phyloP scores from a whole-genome alignment of 2,113 vertebrate species.

The Alosa alosa region DNA sequence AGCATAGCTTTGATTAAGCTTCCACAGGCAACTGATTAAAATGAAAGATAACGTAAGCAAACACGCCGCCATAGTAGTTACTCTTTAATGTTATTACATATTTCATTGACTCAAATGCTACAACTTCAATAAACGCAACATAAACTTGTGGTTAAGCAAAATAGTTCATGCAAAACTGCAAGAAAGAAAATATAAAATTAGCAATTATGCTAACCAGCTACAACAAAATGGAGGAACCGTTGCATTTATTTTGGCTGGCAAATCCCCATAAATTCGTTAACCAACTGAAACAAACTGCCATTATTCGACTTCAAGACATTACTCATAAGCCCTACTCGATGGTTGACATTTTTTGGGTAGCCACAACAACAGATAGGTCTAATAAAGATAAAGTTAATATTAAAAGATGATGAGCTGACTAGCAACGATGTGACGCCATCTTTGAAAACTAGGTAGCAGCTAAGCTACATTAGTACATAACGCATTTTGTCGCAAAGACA shows the following conservation, averaged over 20 bases:
- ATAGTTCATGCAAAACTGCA: neutral
- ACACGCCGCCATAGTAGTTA: neutral
- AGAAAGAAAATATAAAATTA: neutral
- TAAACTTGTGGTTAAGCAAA: neutral
- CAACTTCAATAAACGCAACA: no score
- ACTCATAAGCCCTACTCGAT: neutral
- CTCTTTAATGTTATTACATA: neutral
- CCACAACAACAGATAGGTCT: neutral
- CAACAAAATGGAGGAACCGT: neutral
- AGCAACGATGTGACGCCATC: neutral
- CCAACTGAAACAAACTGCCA: neutral
- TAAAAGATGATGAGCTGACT: neutral
- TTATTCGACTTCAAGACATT: neutral
- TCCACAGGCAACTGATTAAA: neutral
- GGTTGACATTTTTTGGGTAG: neutral
- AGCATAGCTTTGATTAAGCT: neutral
- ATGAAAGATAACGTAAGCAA: neutral
- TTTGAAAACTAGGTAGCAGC: neutral
- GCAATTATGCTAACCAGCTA: neutral
- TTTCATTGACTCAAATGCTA: no score
- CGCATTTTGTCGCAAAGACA: neutral
- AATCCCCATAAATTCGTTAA: neutral
- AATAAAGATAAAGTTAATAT: neutral
- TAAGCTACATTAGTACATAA: neutral
- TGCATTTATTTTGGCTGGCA: neutral